A percentile compares a stretch with the other conserved stretches of the same genome.
Conservation (phyloP, 2,888 invertebrate genomes). For the Stenurella melanura region DNA sequence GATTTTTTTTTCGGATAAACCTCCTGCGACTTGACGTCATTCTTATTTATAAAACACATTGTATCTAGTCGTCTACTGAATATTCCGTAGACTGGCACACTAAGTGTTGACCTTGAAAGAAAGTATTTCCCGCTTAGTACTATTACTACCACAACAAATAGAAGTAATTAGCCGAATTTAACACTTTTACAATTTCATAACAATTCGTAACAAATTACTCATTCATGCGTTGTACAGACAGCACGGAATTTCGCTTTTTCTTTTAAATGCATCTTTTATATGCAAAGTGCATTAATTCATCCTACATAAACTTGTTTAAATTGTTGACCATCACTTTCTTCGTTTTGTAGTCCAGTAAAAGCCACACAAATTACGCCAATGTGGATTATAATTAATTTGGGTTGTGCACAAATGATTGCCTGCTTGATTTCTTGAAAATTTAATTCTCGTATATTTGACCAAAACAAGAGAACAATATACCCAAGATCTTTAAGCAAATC, state of each 20-base stretch:
- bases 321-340: slow-evolving; percentile 34
- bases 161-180: slow-evolving; percentile 16
- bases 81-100: not conserved
- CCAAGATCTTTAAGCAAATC: no score
- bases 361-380: not conserved
- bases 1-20: slow-evolving; percentile 8
- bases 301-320: slow-evolving; percentile 10
- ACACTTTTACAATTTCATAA: slow-evolving; percentile 22
- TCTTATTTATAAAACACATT: slow-evolving; percentile 24
- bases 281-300: slow-evolving; percentile 19
- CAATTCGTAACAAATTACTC: slow-evolving; percentile 9
- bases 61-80: not conserved
- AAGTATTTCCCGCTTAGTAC: slow-evolving; percentile 28
- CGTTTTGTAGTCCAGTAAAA: slow-evolving; percentile 25
- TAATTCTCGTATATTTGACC: no score
- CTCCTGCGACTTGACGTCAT: slow-evolving; percentile 16
- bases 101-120: slow-evolving; percentile 39
- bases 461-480: no score
- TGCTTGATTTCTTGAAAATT: not conserved
- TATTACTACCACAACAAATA: slow-evolving; percentile 15
- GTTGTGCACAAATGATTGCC: not conserved
- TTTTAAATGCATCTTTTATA: not conserved
- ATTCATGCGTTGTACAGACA: not conserved
- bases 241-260: not conserved
- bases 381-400: not conserved